Percentiles rank a stretch among this genome's conserved stretches.
Conservation (phyloP, 2,113 vertebrate genomes). For the Paramisgurnus dabryanus region DNA sequence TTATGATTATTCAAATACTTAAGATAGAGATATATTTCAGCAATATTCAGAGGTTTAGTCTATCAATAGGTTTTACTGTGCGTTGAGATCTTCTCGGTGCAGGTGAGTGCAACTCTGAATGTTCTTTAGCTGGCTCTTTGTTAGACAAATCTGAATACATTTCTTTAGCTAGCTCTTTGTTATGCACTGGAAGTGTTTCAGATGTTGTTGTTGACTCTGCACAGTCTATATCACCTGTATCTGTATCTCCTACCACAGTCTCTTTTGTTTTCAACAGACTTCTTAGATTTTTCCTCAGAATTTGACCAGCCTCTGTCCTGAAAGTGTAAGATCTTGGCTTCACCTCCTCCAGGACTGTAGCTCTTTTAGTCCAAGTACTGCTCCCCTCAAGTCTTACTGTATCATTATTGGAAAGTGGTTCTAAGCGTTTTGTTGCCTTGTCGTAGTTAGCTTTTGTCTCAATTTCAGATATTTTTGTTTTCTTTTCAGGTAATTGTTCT, state of each 20-base stretch:
- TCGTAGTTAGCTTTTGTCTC: slow-evolving; percentile 36
- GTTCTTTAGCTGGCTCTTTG: no score
- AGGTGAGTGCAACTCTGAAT: neutral
- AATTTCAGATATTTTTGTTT: slow-evolving; percentile 13
- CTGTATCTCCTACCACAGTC: no score
- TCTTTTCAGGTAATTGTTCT: neutral
- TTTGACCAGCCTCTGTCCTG: neutral
- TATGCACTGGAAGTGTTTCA: no score
- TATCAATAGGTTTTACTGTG: neutral
- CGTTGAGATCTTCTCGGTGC: neutral
- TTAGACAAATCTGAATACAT: no score
- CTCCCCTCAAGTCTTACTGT: neutral
- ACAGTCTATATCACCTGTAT: no score
- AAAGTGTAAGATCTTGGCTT: neutral
- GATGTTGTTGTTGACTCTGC: no score
- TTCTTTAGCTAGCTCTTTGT: no score
- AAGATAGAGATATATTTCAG: no score
- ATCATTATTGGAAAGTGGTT: slow-evolving; percentile 26
- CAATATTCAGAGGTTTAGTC: neutral
- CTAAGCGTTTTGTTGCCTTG: neutral
- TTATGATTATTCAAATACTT: no score
- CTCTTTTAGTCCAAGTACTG: slow-evolving; percentile 4
- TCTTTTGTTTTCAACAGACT: neutral
- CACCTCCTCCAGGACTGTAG: neutral
- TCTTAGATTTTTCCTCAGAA: neutral